phyloP scores from a whole-genome alignment of 2,797 vertebrate species.

The Liasis olivaceus region DNA sequence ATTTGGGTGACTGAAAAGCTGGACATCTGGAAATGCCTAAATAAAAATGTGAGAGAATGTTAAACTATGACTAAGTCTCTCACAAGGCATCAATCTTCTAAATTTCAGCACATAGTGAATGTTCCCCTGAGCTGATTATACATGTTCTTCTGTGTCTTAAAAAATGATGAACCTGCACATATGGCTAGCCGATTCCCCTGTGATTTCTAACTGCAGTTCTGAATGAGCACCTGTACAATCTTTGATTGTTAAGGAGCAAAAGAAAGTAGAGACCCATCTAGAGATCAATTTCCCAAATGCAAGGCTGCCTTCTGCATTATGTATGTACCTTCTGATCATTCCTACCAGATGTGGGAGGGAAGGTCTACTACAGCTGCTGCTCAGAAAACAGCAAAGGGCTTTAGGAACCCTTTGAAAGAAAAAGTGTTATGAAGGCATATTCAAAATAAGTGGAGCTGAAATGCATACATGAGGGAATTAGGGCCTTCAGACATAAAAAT shows the following conservation, averaged over 20 bases:
- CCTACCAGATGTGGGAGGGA: slow-evolving; percentile 41
- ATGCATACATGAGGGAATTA: slow-evolving; percentile 58
- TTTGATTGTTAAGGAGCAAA: background rate
- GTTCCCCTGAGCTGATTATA: slow-evolving; percentile 45
- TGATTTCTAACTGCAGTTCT: slow-evolving; percentile 41
- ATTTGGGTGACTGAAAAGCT: background rate
- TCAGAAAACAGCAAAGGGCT: slow-evolving; percentile 36
- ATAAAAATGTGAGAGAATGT: background rate
- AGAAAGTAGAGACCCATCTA: background rate
- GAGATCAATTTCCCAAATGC: slow-evolving; percentile 34
- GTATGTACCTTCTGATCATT: slow-evolving; percentile 40
- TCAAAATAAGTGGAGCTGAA: slow-evolving; percentile 53
- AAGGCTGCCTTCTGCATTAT: slow-evolving; percentile 44
- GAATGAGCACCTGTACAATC: slow-evolving; percentile 29
- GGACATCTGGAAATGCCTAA: background rate
- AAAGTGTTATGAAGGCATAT: slow-evolving; percentile 47
- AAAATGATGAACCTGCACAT: slow-evolving; percentile 15
- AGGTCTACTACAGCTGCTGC: slow-evolving; percentile 54
- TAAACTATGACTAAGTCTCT: background rate
- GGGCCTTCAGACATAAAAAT: slow-evolving; percentile 22
- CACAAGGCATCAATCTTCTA: accelerated
- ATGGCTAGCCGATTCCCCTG: slow-evolving; percentile 32
- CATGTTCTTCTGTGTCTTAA: slow-evolving; percentile 23
- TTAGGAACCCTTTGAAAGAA: slow-evolving; percentile 39
- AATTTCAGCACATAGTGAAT: background rate